Evolutionary conservation across 2,113 vertebrate genomes (phyloP).

Genomic region (Glareola pratincola): DNA sequence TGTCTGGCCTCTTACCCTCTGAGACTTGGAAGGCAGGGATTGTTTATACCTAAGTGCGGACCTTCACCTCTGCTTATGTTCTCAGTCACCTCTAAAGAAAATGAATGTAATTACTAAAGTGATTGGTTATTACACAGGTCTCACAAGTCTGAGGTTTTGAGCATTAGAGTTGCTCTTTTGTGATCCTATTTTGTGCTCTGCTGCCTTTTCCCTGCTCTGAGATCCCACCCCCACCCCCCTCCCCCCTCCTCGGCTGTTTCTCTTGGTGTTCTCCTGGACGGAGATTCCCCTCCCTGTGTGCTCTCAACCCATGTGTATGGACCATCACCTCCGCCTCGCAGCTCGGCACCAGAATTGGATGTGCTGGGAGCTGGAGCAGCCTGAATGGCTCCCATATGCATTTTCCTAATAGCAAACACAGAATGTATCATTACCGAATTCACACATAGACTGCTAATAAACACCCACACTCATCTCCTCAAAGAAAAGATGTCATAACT

Average conservation of each 20-base stretch:
- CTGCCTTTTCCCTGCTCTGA: not conserved
- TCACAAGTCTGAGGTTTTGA: not conserved
- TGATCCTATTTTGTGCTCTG: not conserved
- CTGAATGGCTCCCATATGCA: not conserved
- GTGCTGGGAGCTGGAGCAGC: not conserved
- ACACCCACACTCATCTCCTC: slow-evolving; percentile 1
- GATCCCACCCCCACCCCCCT: not conserved
- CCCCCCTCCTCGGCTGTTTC: not conserved
- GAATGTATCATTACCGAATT: not conserved
- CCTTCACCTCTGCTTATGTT: not conserved
- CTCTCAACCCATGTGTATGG: not conserved
- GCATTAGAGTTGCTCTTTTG: not conserved
- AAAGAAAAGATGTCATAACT: not conserved
- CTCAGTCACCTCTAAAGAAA: not conserved
- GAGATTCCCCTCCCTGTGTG: not conserved
- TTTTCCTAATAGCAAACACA: not conserved
- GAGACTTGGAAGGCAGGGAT: not conserved
- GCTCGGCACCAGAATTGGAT: not conserved
- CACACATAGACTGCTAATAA: slow-evolving; percentile 15
- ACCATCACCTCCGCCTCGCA: accelerated
- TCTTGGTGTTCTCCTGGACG: not conserved
- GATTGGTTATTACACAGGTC: not conserved
- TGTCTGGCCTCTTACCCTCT: not conserved
- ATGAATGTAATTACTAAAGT: not conserved
- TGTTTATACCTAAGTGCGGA: not conserved